Evolutionary conservation across 37 sponge, comb jelly and placozoan species (phyloP).

Genomic region (Halichondria panicea): DNA sequence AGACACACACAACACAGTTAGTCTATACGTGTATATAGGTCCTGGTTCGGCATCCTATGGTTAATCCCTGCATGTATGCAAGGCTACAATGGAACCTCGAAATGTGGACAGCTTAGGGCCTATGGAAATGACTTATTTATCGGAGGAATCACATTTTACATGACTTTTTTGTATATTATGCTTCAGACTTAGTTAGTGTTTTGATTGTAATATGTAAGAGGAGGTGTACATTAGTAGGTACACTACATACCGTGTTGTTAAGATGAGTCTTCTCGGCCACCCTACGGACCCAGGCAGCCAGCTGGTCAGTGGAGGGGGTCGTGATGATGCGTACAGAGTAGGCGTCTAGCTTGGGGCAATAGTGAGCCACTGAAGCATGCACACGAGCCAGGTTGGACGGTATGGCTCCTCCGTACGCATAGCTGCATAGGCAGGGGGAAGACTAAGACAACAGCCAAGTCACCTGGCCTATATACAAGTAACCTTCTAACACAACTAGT

Average conservation of each 20-base stretch:
- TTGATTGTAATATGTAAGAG: too few species aligned
- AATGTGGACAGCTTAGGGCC: too few species aligned
- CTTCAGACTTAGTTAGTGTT: too few species aligned
- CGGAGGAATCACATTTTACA: too few species aligned
- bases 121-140: background rate
- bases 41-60: too few species aligned
- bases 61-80: too few species aligned
- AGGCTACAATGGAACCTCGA: too few species aligned
- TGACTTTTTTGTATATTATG: too few species aligned
- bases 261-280: conserved; percentile 37
- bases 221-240: background rate
- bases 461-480: background rate
- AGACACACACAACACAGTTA: too few species aligned
- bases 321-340: conserved; percentile 26
- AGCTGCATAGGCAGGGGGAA: conserved; percentile 34
- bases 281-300: conserved; percentile 41
- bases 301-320: conserved; percentile 17
- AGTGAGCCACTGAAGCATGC: conserved; percentile 64
- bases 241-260: conserved; percentile 12
- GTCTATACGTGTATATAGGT: too few species aligned
- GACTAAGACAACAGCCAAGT: too few species aligned
- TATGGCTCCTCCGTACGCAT: conserved; percentile 42
- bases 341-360: conserved; percentile 17
- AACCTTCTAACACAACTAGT: background rate
- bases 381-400: conserved; percentile 58